Evolutionary conservation across 2,113 vertebrate species (phyloP).

Genomic region (Trogon surrucura): DNA sequence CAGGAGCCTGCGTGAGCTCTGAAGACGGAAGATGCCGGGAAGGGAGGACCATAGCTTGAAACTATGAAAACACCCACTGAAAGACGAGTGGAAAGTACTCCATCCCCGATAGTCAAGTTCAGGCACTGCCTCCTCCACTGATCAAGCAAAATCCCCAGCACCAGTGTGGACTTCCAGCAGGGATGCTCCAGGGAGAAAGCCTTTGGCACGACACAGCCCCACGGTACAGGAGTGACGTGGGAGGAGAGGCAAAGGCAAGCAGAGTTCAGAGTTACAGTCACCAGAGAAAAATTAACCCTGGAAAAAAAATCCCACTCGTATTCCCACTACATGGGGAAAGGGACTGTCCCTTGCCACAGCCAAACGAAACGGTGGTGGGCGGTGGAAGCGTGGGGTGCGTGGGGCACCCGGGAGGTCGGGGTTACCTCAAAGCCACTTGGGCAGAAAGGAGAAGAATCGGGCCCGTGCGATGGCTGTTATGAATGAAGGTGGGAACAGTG

Average conservation of each 20-base stretch:
- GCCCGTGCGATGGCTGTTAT: background rate
- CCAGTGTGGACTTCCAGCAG: background rate
- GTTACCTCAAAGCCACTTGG: background rate
- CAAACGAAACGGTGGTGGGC: background rate
- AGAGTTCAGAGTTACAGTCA: slow-evolving; percentile 33
- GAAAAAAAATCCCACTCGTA: background rate
- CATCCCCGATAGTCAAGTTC: background rate
- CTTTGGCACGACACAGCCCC: background rate
- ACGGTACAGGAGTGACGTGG: background rate
- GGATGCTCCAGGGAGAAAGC: slow-evolving; percentile 44
- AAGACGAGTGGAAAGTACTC: background rate
- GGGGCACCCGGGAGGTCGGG: background rate
- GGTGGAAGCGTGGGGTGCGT: background rate
- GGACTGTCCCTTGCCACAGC: background rate
- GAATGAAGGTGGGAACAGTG: slow-evolving; percentile 36
- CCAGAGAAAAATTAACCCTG: slow-evolving; percentile 26
- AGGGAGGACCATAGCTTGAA: background rate
- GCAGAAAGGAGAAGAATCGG: background rate
- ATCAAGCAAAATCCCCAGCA: background rate
- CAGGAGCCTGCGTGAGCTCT: background rate
- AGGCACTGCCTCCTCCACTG: background rate
- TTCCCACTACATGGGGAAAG: background rate
- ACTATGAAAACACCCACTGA: slow-evolving; percentile 4
- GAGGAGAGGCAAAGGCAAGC: slow-evolving; percentile 40
- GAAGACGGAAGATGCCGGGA: background rate